Percentiles rank a stretch among this genome's conserved stretches.
Conservation (phyloP, 1,140 invertebrate genomes). For the Lepidotrigona ventralis region DNA sequence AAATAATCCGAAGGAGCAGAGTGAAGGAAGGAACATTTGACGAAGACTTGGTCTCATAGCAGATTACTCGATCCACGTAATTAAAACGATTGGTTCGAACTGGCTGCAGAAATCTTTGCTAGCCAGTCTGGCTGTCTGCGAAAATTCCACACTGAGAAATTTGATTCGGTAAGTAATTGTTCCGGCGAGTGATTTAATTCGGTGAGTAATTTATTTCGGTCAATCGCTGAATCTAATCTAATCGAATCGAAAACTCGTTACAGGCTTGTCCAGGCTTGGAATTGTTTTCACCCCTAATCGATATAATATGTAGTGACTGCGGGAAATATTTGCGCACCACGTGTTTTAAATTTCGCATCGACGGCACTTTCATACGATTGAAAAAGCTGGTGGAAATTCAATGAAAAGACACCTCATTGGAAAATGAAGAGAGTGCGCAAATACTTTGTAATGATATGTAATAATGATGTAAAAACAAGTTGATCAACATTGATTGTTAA, state of each 20-base stretch:
- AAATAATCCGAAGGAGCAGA: not conserved
- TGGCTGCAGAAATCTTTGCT: not conserved
- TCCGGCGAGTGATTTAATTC: not conserved
- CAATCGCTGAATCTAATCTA: not conserved
- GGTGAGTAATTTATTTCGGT: not conserved
- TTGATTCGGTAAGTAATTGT: too few species aligned
- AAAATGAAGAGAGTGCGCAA: too few species aligned
- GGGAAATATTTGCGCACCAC: too few species aligned
- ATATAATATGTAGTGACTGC: too few species aligned
- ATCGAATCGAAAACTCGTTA: not conserved
- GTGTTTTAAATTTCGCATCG: too few species aligned
- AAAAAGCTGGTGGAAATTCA: too few species aligned
- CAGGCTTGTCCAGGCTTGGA: not conserved
- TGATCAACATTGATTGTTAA: too few species aligned
- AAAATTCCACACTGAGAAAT: not conserved
- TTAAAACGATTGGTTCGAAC: constrained; percentile 2
- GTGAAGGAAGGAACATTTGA: not conserved
- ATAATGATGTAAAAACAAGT: too few species aligned
- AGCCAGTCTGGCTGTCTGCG: not conserved
- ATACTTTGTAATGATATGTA: too few species aligned
- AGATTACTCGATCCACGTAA: not conserved
- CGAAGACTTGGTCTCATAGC: not conserved
- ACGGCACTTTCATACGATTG: too few species aligned
- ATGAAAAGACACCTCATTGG: too few species aligned
- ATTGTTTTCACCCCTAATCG: not conserved